Evolutionary conservation across 2,888 invertebrate species (phyloP), one percentile per base, ranked within the genome.

Genomic region (Fabriciana adippe): DNA sequence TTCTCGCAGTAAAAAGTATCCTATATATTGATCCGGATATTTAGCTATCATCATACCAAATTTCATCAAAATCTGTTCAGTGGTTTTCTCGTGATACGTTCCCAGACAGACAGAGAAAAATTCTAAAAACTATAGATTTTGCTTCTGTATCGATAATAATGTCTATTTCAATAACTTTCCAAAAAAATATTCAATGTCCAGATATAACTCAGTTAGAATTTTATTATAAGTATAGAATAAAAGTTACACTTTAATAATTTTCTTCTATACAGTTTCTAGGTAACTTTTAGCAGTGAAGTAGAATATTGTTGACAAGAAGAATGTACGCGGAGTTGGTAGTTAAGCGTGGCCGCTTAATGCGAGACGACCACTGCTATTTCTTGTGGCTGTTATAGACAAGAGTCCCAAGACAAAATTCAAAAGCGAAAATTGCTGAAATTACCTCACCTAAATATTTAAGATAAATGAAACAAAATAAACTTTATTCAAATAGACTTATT

Each of bases 321-420:
- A 63, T 66, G 47, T 51, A 56, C 74, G 65, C 74, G 74, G 78
- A 81, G 78, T 79, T 79, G 74, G 78, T 80, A 81, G 83, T 83
- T 84, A 84, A 79, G 73, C 79, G 76, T 76, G 81, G 82, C 80
- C 81, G 78, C 72, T 76, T 73, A 70, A 78, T 83, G 76, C 79
- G 79, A 74, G 73, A 74, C 79, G 80, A 78, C 76, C 78, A 78
- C 79, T 79, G 79, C 83, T 78, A 82, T 86, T 85, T 84, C 85
- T 86, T 86, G 81, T 73, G 74, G 71, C 74, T 73, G 61, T 68
- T 75, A 76, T 76, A 76, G 78, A 41, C 51, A 60, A 59, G 55
- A 56, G 72, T 53, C 35, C 6, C 26, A 75, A 76, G 70, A 21
- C 16, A 78, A 18, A 67, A 73, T 72, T 61, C 55, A 54, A 50